Percentiles rank a stretch among this genome's conserved stretches.
These are phyloP conservation scores for Petrocephalus sullivani DNA, from an alignment of 2,797 vertebrate genomes.

Conservation along the genomic window DNA sequence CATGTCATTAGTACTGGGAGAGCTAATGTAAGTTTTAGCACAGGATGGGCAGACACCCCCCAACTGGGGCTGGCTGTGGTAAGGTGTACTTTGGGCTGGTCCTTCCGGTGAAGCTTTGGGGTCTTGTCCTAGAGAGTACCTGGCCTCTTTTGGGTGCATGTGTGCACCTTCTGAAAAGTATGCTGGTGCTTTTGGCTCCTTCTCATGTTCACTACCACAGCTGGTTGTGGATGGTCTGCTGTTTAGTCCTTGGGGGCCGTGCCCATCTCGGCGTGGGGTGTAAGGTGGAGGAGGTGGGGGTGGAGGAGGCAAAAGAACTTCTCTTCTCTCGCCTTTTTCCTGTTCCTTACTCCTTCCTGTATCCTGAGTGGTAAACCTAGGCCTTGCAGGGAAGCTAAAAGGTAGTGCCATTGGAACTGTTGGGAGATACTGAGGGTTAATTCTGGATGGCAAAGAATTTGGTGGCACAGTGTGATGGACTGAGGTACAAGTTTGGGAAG, in stretches of 20 bases:
- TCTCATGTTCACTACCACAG: background rate
- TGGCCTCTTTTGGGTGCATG: conserved; percentile 57
- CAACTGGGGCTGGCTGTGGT: conserved; percentile 56
- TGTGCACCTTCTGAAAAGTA: conserved; percentile 45
- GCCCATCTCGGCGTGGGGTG: conserved; percentile 65
- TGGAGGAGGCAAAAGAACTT: conserved; percentile 59
- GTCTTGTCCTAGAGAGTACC: conserved; percentile 53
- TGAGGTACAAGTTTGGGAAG: conserved; percentile 23
- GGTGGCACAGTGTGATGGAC: conserved; percentile 25
- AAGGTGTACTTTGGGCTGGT: conserved; percentile 62
- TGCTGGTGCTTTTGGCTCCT: background rate
- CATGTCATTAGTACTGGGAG: conserved; percentile 3
- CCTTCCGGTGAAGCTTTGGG: conserved; percentile 55
- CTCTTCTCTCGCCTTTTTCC: conserved; percentile 26
- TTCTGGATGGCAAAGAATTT: conserved; percentile 22
- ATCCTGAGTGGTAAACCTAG: conserved; percentile 61
- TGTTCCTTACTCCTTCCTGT: conserved; percentile 47
- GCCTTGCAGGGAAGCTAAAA: conserved; percentile 58
- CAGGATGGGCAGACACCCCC: conserved; percentile 63
- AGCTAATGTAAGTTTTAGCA: conserved; percentile 44
- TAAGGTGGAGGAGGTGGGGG: conserved; percentile 65
- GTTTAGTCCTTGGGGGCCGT: conserved; percentile 36
- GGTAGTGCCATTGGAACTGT: conserved; percentile 12
- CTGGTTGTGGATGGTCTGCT: conserved; percentile 45
- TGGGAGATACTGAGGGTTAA: background rate